Evolutionary conservation across 2,888 invertebrate genomes (phyloP), one percentile per base, ranked within the genome.

Genomic region (Trichogramma dendrolimi): DNA sequence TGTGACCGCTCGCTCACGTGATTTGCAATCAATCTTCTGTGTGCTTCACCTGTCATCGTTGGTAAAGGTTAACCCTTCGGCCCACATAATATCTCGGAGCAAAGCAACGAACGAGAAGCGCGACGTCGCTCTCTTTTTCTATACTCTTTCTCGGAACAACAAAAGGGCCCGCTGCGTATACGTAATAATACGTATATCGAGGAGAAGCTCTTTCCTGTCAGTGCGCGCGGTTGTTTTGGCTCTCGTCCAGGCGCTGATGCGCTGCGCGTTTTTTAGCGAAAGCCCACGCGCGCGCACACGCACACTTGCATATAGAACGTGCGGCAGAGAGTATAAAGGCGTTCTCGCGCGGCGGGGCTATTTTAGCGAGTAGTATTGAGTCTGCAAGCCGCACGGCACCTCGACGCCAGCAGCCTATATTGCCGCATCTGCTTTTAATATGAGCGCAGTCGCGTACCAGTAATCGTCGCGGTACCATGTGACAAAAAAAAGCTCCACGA

Each of bases 401-500:
- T 48, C 48, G 48, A 48, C 11, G 44, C 11, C 55, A n/a, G n/a
- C 11, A 40, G 6, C 11, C 39, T 8, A 55, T 10, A 10, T 11
- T 46, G 47, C 11, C 14, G 47, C 53, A 11, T 27, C 27, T 27
- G 7, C 8, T 11, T 42, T 41, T 42, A 10, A 38, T 8, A 44
- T 39, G 43, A 40, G 43, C 10, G 14, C 58, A 64, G 63, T 64
- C 63, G 63, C 58, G 63, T 61, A 61, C 58, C 58, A 61, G 61
- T 61, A 52, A 64, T 64, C 60, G 58, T 43, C 61, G 63, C 49
- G 61, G 27, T 1, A 6, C 48, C 11, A 11, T 48, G 11, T 11
- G 27, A 11, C 11, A 4, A 11, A 10, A 48, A 48, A 11, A 48
- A 48, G 6, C 27, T 27, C 27, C 27, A 2, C 27, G 27, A 27